A percentile compares a stretch with the other conserved stretches of the same genome.
Evolutionary conservation across 2,113 vertebrate genomes (phyloP).

Genomic region (Garra rufa): DNA sequence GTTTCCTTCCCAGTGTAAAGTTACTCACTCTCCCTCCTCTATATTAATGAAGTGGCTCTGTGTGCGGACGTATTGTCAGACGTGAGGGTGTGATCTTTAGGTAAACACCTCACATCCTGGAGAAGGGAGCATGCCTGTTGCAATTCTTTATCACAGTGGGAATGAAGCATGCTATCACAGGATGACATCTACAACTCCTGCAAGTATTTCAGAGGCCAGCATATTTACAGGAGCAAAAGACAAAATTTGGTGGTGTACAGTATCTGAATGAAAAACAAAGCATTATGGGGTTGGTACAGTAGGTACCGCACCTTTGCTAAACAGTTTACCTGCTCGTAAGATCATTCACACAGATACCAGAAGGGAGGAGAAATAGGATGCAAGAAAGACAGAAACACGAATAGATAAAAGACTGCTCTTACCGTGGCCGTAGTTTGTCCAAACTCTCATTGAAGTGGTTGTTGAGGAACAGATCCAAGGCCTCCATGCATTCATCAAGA

Average conservation of each 20-base stretch:
- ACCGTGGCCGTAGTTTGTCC: constrained; percentile 78
- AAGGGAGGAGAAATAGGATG: neutral
- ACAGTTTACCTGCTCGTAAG: constrained; percentile 12
- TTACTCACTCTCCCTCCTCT: neutral
- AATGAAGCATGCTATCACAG: neutral
- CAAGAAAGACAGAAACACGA: neutral
- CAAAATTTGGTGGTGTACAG: neutral
- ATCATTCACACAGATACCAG: neutral
- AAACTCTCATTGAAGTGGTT: constrained; percentile 82
- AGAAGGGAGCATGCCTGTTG: constrained; percentile 55
- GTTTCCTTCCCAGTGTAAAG: constrained; percentile 17
- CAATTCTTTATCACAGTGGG: neutral
- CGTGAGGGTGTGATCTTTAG: constrained; percentile 73
- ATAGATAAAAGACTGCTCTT: constrained; percentile 41
- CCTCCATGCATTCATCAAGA: constrained; percentile 82
- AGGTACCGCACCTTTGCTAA: neutral
- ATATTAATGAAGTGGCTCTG: constrained; percentile 25
- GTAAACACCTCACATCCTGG: constrained; percentile 82
- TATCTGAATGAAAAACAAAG: neutral
- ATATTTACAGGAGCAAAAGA: neutral
- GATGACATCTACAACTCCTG: neutral
- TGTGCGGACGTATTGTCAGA: constrained; percentile 63
- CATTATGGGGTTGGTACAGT: neutral
- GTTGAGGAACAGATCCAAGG: constrained; percentile 82
- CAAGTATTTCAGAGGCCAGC: neutral